Base-by-base conservation (phyloP, 2,888 invertebrate species). In the Thera britannica region DNA sequence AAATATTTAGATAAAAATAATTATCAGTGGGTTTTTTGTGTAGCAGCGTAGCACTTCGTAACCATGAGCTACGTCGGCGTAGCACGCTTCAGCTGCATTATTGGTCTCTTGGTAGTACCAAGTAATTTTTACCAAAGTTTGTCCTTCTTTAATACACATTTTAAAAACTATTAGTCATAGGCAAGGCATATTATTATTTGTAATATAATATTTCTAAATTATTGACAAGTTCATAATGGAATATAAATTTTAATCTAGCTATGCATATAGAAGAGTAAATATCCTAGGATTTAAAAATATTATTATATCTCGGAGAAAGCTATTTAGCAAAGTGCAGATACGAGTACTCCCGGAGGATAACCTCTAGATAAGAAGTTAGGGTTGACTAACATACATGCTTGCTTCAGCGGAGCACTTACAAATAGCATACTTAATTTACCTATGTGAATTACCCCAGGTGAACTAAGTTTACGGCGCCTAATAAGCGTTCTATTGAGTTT, bases 311-410 rank as follows among this genome's bases (percentile, higher is more conserved):
- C 7, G 44, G 49, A 60, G 60, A 55, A 51, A 60, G 60, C 65
- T 60, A 65, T 60, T 56, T 54, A 44, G 60, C 41, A 60, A 49
- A 65, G 65, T 57, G 65, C 65, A 44, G 60, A 65, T 54, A 52
- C 58, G 64, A 58, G 58, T 65, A 65, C n/a, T 54, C 65, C 60
- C 65, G 4, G n/a, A 35, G 65, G 68, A 38, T 38, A 46, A 9
- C 44, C 60, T 48, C 35, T 9, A 56, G 61, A 61, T 65, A 35
- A 64, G 61, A 49, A 58, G 35, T 49, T 62, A 49, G 12, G 60
- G 51, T 52, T 12, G 8, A 9, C 8, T 34, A 8, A 8, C 44
- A 9, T 41, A 52, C 38, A 41, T 6, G 38, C 11, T 1, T 9
- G 60, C 38, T 41, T 60, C 51, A 58, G 58, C 58, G 12, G 36